These are phyloP conservation scores for Ceratoteleas bidentatus DNA, from an alignment of 1,140 invertebrate species.

Conservation along the genomic window DNA sequence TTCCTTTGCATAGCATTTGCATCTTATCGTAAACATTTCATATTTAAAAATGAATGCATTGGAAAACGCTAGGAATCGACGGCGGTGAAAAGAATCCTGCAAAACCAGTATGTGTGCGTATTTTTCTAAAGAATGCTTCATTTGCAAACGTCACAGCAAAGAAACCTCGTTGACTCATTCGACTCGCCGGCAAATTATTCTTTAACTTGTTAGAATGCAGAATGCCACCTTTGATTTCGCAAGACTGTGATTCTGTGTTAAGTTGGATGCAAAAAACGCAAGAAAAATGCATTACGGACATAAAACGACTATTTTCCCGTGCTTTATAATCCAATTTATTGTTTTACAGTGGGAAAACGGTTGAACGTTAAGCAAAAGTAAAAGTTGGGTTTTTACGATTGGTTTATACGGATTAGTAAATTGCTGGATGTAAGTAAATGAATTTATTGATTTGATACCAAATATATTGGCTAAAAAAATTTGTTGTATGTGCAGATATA, in stretches of 20 bases:
- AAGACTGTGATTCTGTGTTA: constrained; percentile 21
- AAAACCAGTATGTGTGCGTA: constrained; percentile 50
- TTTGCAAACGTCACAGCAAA: constrained; percentile 52
- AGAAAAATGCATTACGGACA: no score
- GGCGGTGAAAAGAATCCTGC: constrained; percentile 47
- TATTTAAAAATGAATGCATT: constrained; percentile 40
- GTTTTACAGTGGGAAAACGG: no score
- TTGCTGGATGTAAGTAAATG: no score
- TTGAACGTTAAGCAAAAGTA: no score
- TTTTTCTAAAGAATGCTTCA: constrained; percentile 58
- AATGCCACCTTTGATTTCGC: constrained; percentile 35
- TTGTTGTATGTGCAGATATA: no score
- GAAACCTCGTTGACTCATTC: constrained; percentile 60
- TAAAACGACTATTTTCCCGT: no score
- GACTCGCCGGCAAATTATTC: constrained; percentile 49
- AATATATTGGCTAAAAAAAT: no score
- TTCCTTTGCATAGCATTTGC: constrained; percentile 32
- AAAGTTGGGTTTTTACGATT: no score
- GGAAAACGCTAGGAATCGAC: constrained; percentile 53
- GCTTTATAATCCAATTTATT: no score
- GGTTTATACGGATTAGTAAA: no score
- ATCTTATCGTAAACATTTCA: constrained; percentile 49
- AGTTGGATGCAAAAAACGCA: no score
- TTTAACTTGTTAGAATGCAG: constrained; percentile 37
- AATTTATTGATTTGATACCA: no score